These are phyloP conservation scores for Sitophilus oryzae DNA, from an alignment of 1,140 invertebrate genomes.

Conservation along the genomic window DNA sequence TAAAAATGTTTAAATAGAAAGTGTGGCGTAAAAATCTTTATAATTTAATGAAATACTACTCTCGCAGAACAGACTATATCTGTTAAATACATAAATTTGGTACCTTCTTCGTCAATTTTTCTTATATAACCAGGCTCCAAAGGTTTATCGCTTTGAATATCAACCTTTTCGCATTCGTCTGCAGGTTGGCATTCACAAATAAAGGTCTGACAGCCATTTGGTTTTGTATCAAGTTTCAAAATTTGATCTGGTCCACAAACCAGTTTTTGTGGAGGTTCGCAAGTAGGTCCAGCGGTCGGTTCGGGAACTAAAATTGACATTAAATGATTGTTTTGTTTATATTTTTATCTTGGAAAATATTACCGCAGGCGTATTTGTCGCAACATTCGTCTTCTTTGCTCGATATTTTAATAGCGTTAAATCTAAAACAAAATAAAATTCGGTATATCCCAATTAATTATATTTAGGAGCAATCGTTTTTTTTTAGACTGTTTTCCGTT, in stretches of 20 bases:
- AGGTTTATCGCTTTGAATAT: conserved; percentile 42
- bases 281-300: conserved; percentile 47
- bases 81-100: neutral
- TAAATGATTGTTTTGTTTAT: neutral
- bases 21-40: too few relatives aligned
- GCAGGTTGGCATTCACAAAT: conserved; percentile 66
- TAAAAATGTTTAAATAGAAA: too few relatives aligned
- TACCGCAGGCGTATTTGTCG: conserved; percentile 60
- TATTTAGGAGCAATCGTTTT: too few relatives aligned
- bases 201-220: conserved; percentile 59
- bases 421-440: conserved; percentile 12
- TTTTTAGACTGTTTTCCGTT: too few relatives aligned
- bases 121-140: conserved; percentile 50
- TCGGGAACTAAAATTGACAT: conserved; percentile 46
- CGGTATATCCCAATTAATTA: too few relatives aligned
- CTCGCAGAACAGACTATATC: too few relatives aligned
- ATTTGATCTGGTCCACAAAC: conserved; percentile 63
- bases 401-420: conserved; percentile 47
- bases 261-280: conserved; percentile 58
- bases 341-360: conserved; percentile 11
- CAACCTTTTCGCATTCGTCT: conserved; percentile 57
- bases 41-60: too few relatives aligned
- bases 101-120: conserved; percentile 30
- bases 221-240: conserved; percentile 55
- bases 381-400: conserved; percentile 59